Conservation (phyloP, 2,888 invertebrate genomes). For the Cistogaster globosa region DNA sequence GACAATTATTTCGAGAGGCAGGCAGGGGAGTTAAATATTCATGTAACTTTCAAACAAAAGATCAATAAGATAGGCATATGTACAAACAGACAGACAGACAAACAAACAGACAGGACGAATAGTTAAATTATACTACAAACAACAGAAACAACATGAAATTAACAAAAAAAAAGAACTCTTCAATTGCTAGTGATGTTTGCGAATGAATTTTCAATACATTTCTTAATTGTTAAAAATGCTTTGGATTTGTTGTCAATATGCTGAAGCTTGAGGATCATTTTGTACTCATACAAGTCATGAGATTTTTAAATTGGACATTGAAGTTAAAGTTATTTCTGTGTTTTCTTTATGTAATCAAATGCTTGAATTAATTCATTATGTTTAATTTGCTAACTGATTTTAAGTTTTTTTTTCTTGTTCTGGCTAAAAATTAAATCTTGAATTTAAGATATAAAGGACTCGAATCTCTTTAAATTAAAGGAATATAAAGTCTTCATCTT, state of each 20-base stretch:
- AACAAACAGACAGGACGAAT: slow-evolving; percentile 52
- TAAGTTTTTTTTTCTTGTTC: background rate
- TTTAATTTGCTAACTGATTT: slow-evolving; percentile 15
- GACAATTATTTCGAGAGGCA: slow-evolving; percentile 8
- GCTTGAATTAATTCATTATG: slow-evolving; percentile 46
- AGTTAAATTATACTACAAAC: slow-evolving; percentile 35
- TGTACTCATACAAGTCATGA: slow-evolving; percentile 22
- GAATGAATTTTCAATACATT: slow-evolving; percentile 65
- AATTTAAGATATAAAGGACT: too few relatives aligned
- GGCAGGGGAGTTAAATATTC: slow-evolving; percentile 51
- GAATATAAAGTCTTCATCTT: too few relatives aligned
- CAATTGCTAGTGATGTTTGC: slow-evolving; percentile 63
- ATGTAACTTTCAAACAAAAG: slow-evolving; percentile 67
- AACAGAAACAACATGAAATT: slow-evolving; percentile 10
- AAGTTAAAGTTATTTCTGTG: background rate
- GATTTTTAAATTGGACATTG: slow-evolving; percentile 61
- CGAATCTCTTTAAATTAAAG: too few relatives aligned
- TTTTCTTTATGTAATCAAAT: slow-evolving; percentile 35
- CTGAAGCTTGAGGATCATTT: slow-evolving; percentile 18
- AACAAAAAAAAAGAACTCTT: background rate
- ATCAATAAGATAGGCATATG: slow-evolving; percentile 67
- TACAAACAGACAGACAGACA: slow-evolving; percentile 39
- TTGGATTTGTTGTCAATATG: background rate
- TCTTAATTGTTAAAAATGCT: slow-evolving; percentile 60
- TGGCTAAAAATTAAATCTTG: too few relatives aligned